A percentile compares a stretch with the other conserved stretches of the same genome.
Evolutionary conservation across 2,113 vertebrate genomes (phyloP).

Genomic region (Hepsetus odoe): DNA sequence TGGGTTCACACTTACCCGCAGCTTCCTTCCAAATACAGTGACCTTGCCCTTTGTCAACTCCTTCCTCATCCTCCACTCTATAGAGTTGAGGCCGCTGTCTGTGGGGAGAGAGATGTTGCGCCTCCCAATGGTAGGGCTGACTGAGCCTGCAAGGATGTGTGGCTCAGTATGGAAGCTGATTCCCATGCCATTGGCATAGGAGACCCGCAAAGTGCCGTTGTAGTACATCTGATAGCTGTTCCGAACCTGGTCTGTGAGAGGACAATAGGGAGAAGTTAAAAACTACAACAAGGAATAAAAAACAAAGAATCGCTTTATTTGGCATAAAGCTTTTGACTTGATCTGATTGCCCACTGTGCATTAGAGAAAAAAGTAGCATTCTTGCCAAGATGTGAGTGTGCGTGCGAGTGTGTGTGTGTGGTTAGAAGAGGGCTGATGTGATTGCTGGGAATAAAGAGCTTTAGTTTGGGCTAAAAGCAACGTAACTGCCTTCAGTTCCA

Average conservation of each 20-base stretch:
- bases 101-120: conserved; percentile 90
- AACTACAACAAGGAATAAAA: background rate
- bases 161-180: conserved; percentile 91
- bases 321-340: conserved; percentile 6
- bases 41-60: conserved; percentile 90
- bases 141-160: conserved; percentile 85
- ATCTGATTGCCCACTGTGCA: conserved; percentile 36
- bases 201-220: conserved; percentile 86
- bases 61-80: conserved; percentile 89
- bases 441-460: conserved; percentile 43
- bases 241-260: conserved; percentile 84
- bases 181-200: conserved; percentile 89
- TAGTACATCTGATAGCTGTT: conserved; percentile 90
- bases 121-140: conserved; percentile 86
- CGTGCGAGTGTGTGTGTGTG: conserved; percentile 28
- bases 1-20: conserved; percentile 76
- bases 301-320: conserved; percentile 27
- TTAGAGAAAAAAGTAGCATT: conserved; percentile 27
- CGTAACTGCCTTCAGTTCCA: conserved; percentile 49
- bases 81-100: conserved; percentile 89
- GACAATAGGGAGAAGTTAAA: conserved; percentile 1
- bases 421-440: conserved; percentile 14
- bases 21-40: conserved; percentile 88
- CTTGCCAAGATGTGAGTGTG: conserved; percentile 24
- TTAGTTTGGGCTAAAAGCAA: conserved; percentile 46